Evolutionary conservation across 2,888 invertebrate species (phyloP).

Genomic region (Sarcophaga rosellei): DNA sequence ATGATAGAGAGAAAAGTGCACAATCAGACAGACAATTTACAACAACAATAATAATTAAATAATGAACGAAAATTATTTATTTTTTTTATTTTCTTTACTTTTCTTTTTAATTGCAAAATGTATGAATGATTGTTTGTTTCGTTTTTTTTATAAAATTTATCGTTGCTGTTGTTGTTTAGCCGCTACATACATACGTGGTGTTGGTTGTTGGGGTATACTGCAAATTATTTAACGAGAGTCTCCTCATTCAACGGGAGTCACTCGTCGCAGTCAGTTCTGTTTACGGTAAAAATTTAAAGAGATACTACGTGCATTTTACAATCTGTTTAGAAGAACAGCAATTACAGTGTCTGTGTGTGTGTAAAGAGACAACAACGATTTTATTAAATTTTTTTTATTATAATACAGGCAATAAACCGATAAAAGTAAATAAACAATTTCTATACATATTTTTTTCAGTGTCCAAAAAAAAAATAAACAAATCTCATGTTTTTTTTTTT

Average conservation of each 20-base stretch:
- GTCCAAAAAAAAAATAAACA: too few relatives aligned
- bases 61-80: slow-evolving; percentile 29
- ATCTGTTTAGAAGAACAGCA: slow-evolving; percentile 26
- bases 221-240: slow-evolving; percentile 51
- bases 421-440: neutral
- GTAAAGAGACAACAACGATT: slow-evolving; percentile 15
- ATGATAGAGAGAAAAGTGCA: neutral
- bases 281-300: slow-evolving; percentile 53
- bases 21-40: slow-evolving; percentile 12
- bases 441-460: neutral
- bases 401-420: slow-evolving; percentile 19
- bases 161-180: neutral
- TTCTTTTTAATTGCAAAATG: slow-evolving; percentile 18
- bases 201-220: slow-evolving; percentile 46
- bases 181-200: neutral
- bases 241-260: slow-evolving; percentile 64
- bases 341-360: slow-evolving; percentile 30
- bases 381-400: slow-evolving; percentile 43
- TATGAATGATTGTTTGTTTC: slow-evolving; percentile 26
- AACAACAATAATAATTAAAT: slow-evolving; percentile 1
- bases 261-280: slow-evolving; percentile 59
- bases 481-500: too few relatives aligned
- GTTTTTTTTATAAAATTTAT: neutral
- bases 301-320: too few relatives aligned
- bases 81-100: neutral